Percentiles rank a stretch among this genome's conserved stretches.
phyloP scores from a whole-genome alignment of 2,113 vertebrate species.

The Lasiurus borealis region DNA sequence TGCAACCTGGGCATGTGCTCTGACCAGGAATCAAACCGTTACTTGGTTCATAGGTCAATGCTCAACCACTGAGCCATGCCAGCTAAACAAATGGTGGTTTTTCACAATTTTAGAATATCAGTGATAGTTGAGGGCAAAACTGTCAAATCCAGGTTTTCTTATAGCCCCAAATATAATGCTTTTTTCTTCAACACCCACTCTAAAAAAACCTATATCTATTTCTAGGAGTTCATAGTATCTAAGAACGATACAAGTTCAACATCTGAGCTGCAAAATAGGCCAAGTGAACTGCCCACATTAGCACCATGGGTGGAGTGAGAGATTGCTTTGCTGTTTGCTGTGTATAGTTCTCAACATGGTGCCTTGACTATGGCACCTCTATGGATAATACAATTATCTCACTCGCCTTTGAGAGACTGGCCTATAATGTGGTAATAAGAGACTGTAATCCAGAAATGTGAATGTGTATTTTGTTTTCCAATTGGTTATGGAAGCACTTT shows the following conservation, averaged over 20 bases:
- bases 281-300: not conserved
- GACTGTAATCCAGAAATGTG: not conserved
- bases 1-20: too few species aligned
- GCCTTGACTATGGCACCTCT: not conserved
- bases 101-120: not conserved
- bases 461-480: not conserved
- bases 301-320: not conserved
- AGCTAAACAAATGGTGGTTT: not conserved
- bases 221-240: not conserved
- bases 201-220: not conserved
- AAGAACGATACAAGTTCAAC: not conserved
- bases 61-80: too few species aligned
- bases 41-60: too few species aligned
- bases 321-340: not conserved
- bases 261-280: not conserved
- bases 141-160: not conserved
- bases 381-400: not conserved
- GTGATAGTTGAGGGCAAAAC: not conserved
- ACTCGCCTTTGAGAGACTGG: not conserved
- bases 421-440: not conserved
- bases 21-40: too few species aligned
- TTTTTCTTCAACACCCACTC: not conserved
- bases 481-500: not conserved
- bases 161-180: not conserved
- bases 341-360: not conserved